A percentile compares a stretch with the other conserved stretches of the same genome.
Conservation (phyloP, 2,888 invertebrate genomes). For the Pheosia gnoma region DNA sequence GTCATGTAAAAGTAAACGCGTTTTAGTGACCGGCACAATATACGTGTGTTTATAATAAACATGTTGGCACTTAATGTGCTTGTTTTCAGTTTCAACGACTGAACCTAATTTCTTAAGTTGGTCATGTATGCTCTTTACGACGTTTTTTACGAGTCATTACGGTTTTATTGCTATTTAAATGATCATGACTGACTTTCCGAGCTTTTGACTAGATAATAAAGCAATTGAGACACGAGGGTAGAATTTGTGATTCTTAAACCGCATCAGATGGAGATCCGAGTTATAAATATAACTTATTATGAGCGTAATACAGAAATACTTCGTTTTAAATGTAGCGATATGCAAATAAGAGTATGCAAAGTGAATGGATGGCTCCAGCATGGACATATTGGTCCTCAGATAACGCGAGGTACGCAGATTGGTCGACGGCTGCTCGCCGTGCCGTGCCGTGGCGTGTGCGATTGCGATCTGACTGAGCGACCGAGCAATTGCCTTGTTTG, state of each 20-base stretch:
- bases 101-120: conserved; percentile 33
- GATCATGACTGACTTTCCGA: conserved; percentile 11
- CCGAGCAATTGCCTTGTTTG: conserved; percentile 77
- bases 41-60: conserved; percentile 21
- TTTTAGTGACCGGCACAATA: conserved; percentile 23
- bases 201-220: conserved; percentile 9
- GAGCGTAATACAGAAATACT: conserved; percentile 21
- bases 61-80: conserved; percentile 28
- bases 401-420: conserved; percentile 42
- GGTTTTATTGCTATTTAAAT: conserved; percentile 33
- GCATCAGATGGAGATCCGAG: neutral
- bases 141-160: conserved; percentile 35
- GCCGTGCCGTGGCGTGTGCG: conserved; percentile 54
- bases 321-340: conserved; percentile 36
- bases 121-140: conserved; percentile 32
- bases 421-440: conserved; percentile 41
- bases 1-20: conserved; percentile 11
- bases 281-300: conserved; percentile 18
- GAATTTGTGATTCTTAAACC: neutral
- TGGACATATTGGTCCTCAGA: conserved; percentile 51
- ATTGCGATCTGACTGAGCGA: conserved; percentile 64
- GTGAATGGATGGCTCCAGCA: conserved; percentile 48
- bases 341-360: conserved; percentile 44
- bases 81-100: conserved; percentile 41
- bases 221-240: neutral